phyloP scores from a whole-genome alignment of 2,797 vertebrate genomes.

The Peromyscus attwateri region DNA sequence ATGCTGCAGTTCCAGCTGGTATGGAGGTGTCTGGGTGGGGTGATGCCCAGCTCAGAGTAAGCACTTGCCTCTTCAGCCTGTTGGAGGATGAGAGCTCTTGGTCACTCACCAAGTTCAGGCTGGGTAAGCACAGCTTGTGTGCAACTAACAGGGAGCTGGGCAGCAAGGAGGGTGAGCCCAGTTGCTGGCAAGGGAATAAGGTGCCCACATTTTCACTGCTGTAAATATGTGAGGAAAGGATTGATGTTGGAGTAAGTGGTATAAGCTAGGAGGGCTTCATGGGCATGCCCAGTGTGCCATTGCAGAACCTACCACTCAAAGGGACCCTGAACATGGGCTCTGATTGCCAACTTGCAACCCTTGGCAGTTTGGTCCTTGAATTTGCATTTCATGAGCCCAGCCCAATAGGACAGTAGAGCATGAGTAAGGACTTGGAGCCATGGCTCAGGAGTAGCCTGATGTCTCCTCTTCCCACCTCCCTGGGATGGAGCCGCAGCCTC shows the following conservation, averaged over 20 bases:
- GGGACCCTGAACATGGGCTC: neutral
- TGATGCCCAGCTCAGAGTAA: neutral
- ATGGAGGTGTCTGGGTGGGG: neutral
- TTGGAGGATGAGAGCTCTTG: neutral
- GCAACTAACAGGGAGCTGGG: neutral
- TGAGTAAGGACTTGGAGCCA: neutral
- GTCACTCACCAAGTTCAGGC: neutral
- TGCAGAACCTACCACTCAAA: neutral
- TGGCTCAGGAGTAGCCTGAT: neutral
- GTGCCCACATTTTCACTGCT: neutral
- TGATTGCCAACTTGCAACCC: neutral
- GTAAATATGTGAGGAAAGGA: neutral
- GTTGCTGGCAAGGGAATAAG: neutral
- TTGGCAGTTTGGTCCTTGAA: neutral
- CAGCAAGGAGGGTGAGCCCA: too few species aligned
- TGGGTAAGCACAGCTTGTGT: neutral
- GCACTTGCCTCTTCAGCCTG: neutral
- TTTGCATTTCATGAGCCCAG: neutral
- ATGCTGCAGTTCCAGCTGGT: neutral
- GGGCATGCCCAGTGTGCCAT: too few species aligned
- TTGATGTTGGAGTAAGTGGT: fast-evolving
- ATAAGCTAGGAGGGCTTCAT: neutral
- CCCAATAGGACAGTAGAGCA: neutral
- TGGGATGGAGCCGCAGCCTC: neutral
- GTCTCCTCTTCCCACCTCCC: neutral